These are phyloP conservation scores for Sebastes nivosus DNA, from an alignment of 2,797 vertebrate species.

Conservation along the genomic window DNA sequence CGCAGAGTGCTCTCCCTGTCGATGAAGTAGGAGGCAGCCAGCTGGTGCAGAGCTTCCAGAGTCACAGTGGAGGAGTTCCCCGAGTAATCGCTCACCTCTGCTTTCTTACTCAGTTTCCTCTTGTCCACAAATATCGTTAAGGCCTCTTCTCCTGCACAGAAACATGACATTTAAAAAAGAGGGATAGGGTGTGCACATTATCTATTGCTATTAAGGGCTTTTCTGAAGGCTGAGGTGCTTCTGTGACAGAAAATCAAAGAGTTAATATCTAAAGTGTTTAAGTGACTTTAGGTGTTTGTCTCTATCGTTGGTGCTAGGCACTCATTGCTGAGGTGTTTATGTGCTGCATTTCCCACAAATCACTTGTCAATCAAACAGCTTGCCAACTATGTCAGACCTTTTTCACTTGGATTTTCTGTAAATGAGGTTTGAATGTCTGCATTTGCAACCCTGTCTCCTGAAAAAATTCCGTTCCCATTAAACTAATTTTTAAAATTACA, in stretches of 20 bases:
- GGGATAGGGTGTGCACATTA: background rate
- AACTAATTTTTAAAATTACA: too few species aligned
- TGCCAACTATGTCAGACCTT: background rate
- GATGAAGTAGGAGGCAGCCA: slow-evolving; percentile 97
- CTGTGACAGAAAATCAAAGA: slow-evolving; percentile 10
- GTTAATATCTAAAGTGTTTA: slow-evolving; percentile 23
- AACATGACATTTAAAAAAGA: background rate
- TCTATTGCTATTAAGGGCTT: background rate
- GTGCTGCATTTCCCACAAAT: background rate
- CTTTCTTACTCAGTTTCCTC: slow-evolving; percentile 91
- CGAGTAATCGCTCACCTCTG: slow-evolving; percentile 86
- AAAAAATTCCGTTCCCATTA: too few species aligned
- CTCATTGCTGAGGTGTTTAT: slow-evolving; percentile 4
- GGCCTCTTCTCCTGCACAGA: slow-evolving; percentile 91
- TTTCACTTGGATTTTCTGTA: background rate
- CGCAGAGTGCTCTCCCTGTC: slow-evolving; percentile 95
- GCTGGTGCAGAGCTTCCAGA: slow-evolving; percentile 93
- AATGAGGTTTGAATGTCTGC: background rate
- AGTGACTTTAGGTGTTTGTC: slow-evolving; percentile 10
- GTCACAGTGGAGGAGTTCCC: slow-evolving; percentile 89
- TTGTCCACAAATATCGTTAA: slow-evolving; percentile 99
- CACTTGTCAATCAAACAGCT: background rate
- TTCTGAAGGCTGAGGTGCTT: background rate
- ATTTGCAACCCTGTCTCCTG: background rate
- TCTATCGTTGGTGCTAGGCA: background rate